Evolutionary conservation across 2,888 invertebrate genomes (phyloP).

Genomic region (Sinodicranocentrus sp.): DNA sequence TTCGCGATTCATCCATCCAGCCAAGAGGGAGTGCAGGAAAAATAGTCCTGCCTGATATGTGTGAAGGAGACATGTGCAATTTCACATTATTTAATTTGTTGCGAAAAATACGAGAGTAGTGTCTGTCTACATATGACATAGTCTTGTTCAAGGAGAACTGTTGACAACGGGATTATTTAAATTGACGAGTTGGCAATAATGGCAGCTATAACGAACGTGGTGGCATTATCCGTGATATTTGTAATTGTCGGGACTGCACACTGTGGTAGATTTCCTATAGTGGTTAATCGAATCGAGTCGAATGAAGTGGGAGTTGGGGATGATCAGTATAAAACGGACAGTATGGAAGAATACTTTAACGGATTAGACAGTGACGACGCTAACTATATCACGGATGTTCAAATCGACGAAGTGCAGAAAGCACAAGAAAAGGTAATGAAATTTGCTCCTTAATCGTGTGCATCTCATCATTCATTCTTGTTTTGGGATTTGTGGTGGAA

Average conservation of each 20-base stretch:
- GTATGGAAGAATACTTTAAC: conserved; percentile 35
- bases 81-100: no score
- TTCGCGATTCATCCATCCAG: conserved; percentile 33
- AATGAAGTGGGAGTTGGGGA: background rate
- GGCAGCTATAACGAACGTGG: background rate
- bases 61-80: background rate
- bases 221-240: background rate
- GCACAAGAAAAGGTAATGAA: conserved; percentile 60
- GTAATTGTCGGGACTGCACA: background rate
- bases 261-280: conserved; percentile 47
- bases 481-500: no score
- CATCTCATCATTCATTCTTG: no score
- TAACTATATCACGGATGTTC: conserved; percentile 46
- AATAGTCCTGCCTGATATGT: background rate
- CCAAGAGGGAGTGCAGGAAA: conserved; percentile 19
- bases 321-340: conserved; percentile 5
- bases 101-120: no score
- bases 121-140: no score
- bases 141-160: no score
- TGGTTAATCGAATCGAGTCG: background rate
- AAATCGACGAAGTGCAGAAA: conserved; percentile 48
- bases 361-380: conserved; percentile 22
- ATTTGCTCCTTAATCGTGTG: no score
- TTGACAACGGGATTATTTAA: no score
- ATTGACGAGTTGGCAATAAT: background rate